Conservation (phyloP, 2,888 invertebrate genomes). For the Lissocephala sabroskyi region DNA sequence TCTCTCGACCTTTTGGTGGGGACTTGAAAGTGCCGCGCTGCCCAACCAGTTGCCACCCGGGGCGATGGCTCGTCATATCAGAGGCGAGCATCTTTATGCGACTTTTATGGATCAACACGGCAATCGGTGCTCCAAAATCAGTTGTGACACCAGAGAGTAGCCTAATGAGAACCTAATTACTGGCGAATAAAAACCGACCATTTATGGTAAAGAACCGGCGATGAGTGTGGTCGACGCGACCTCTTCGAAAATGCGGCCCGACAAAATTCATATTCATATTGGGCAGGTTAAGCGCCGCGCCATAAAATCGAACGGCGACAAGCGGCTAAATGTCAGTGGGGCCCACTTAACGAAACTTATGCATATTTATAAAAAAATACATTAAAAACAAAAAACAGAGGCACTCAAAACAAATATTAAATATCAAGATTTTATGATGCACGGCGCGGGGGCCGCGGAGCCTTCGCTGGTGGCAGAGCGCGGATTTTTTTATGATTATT, state of each 20-base stretch:
- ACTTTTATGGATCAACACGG: too few species aligned
- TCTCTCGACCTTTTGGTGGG: too few species aligned
- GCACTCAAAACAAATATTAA: conserved; percentile 52
- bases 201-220: not conserved
- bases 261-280: conserved; percentile 4
- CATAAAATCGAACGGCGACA: conserved; percentile 7
- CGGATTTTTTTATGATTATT: not conserved
- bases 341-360: conserved; percentile 59
- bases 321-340: conserved; percentile 47
- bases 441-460: not conserved
- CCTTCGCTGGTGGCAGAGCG: not conserved
- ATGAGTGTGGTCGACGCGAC: not conserved
- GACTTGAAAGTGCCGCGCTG: too few species aligned
- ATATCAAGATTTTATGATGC: conserved; percentile 51
- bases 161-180: conserved; percentile 47
- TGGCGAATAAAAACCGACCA: conserved; percentile 29
- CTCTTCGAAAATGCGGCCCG: conserved; percentile 7
- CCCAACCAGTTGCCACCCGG: too few species aligned
- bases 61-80: too few species aligned
- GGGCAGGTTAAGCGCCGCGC: conserved; percentile 17
- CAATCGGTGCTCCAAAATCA: too few species aligned
- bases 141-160: conserved; percentile 14
- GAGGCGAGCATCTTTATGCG: too few species aligned
- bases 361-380: conserved; percentile 44
- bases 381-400: not conserved